phyloP scores from a whole-genome alignment of 2,888 invertebrate species.

The Scelioninae gen. 2 region DNA sequence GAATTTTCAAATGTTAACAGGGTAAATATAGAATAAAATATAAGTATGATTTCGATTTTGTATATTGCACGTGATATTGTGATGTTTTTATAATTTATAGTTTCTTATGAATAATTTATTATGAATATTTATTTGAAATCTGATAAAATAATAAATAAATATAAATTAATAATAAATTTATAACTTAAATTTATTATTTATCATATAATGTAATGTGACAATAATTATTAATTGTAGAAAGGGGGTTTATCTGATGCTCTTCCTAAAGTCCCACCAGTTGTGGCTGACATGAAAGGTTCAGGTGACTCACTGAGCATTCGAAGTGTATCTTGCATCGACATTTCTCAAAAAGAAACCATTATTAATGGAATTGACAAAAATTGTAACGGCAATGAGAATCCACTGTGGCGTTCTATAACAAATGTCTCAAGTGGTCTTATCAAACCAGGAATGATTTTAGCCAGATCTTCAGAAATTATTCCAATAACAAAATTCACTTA shows the following conservation, averaged over 20 bases:
- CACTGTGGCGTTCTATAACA: constrained; percentile 67
- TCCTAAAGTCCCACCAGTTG: constrained; percentile 63
- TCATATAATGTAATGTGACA: too few species aligned
- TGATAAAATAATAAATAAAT: too few species aligned
- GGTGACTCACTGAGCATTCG: constrained; percentile 67
- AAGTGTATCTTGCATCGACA: constrained; percentile 73
- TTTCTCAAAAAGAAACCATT: constrained; percentile 63
- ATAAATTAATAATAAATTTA: too few species aligned
- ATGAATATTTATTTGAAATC: too few species aligned
- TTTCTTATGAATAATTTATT: too few species aligned
- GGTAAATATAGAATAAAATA: too few species aligned
- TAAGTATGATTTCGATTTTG: too few species aligned
- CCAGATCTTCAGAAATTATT: constrained; percentile 71
- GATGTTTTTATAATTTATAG: too few species aligned
- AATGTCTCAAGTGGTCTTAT: constrained; percentile 62
- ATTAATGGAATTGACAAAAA: constrained; percentile 65
- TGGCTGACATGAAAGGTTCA: constrained; percentile 65
- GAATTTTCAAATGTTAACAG: constrained; percentile 82
- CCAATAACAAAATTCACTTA: constrained; percentile 59
- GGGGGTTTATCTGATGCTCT: constrained; percentile 87
- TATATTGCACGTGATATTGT: too few species aligned
- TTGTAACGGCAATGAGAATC: constrained; percentile 62
- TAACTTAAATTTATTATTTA: too few species aligned
- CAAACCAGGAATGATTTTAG: constrained; percentile 73
- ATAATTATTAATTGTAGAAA: too few species aligned